phyloP scores from a whole-genome alignment of 2,888 invertebrate species.

The Hemistola chrysoprasaria region DNA sequence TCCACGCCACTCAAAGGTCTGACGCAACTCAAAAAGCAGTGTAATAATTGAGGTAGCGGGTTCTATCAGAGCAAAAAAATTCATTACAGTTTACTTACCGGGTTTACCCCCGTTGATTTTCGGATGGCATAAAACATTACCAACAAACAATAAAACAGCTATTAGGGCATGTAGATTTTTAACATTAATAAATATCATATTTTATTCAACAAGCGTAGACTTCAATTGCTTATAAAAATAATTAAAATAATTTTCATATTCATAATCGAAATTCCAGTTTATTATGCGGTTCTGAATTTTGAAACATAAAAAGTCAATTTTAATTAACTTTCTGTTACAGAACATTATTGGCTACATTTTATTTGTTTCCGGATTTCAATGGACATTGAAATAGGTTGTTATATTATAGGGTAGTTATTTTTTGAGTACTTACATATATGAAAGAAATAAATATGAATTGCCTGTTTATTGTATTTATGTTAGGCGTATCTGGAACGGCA shows the following conservation, averaged over 20 bases:
- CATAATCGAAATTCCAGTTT: slow-evolving; percentile 3
- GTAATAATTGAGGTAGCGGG: too few relatives aligned
- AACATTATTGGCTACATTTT: slow-evolving; percentile 12
- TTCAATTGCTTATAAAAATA: too few relatives aligned
- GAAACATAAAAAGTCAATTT: slow-evolving; percentile 24
- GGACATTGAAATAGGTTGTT: slow-evolving; percentile 5
- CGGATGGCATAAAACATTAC: too few relatives aligned
- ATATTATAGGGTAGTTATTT: slow-evolving; percentile 1
- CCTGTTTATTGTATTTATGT: slow-evolving; percentile 13
- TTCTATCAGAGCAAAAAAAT: too few relatives aligned
- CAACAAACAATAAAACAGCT: too few relatives aligned
- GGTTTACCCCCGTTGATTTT: too few relatives aligned
- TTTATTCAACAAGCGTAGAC: too few relatives aligned
- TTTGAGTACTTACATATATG: slow-evolving; percentile 6
- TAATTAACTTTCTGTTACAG: slow-evolving; percentile 29
- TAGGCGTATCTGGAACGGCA: slow-evolving; percentile 8
- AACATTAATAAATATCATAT: too few relatives aligned
- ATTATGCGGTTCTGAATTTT: slow-evolving; percentile 10
- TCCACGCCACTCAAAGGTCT: too few relatives aligned
- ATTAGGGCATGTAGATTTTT: too few relatives aligned
- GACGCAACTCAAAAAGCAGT: too few relatives aligned
- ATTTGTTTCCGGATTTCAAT: slow-evolving; percentile 15
- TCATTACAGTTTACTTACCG: too few relatives aligned
- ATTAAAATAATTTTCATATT: background rate
- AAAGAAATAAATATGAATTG: slow-evolving; percentile 17